Conservation (phyloP, 2,797 vertebrate species). For the Lutjanus campechanus region DNA sequence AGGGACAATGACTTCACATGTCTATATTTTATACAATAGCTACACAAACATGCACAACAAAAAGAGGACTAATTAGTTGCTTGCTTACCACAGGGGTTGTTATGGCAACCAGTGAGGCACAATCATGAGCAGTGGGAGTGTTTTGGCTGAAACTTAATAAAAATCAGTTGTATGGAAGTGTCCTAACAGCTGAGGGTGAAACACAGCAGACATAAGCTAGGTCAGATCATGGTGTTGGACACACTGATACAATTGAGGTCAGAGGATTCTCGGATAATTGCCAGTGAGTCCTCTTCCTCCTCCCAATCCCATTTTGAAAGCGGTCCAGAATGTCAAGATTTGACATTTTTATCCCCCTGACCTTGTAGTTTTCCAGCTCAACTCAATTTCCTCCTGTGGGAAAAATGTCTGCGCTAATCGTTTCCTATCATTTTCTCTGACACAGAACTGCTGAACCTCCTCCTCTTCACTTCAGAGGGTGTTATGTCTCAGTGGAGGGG, state of each 20-base stretch:
- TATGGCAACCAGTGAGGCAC: slow-evolving; percentile 5
- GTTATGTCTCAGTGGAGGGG: slow-evolving; percentile 27
- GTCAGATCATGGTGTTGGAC: slow-evolving; percentile 27
- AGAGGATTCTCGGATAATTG: slow-evolving; percentile 51
- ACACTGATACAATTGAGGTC: slow-evolving; percentile 43
- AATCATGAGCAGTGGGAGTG: not conserved
- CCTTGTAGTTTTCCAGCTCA: slow-evolving; percentile 62
- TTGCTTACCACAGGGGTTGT: slow-evolving; percentile 1
- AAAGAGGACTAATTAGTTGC: not conserved
- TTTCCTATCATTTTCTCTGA: slow-evolving; percentile 58
- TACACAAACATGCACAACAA: not conserved
- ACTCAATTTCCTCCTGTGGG: slow-evolving; percentile 56
- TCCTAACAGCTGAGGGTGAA: slow-evolving; percentile 16
- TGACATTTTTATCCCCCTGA: slow-evolving; percentile 64
- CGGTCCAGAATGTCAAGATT: slow-evolving; percentile 45
- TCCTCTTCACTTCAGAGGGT: slow-evolving; percentile 29
- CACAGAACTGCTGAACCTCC: slow-evolving; percentile 37
- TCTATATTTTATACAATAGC: not conserved
- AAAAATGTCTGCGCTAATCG: slow-evolving; percentile 43
- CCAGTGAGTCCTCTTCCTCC: slow-evolving; percentile 30
- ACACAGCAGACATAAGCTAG: slow-evolving; percentile 3
- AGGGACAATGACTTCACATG: not conserved
- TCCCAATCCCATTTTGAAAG: slow-evolving; percentile 48
- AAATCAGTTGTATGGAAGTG: not conserved
- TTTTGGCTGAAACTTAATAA: not conserved